Evolutionary conservation across 2,888 invertebrate genomes (phyloP).

Genomic region (Acanthopleura granulata): DNA sequence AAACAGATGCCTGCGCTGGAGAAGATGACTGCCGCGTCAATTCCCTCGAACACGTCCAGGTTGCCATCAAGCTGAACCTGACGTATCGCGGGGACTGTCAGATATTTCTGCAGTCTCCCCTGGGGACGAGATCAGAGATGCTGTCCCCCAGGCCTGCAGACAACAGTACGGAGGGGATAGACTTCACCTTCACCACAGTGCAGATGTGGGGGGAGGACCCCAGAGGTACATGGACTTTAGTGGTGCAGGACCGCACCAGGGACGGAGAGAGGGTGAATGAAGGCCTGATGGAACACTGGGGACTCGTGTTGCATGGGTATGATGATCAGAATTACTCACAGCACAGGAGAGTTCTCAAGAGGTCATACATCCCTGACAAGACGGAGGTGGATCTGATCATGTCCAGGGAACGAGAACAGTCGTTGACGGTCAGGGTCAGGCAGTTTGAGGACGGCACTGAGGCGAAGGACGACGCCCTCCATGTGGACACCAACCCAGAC

Average conservation of each 20-base stretch:
- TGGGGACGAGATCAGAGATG: conserved; percentile 57
- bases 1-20: conserved; percentile 41
- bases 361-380: conserved; percentile 30
- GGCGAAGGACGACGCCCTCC: not conserved
- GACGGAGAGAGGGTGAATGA: conserved; percentile 12
- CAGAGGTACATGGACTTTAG: conserved; percentile 57
- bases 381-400: conserved; percentile 33
- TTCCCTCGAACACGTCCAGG: conserved; percentile 62
- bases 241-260: conserved; percentile 45
- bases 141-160: conserved; percentile 53
- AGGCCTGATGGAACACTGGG: conserved; percentile 30
- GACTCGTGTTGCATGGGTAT: conserved; percentile 29
- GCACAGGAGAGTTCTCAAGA: not conserved
- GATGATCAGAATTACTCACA: conserved; percentile 21
- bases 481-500: not conserved
- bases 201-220: conserved; percentile 65
- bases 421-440: conserved; percentile 27
- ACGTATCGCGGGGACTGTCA: conserved; percentile 56
- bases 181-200: conserved; percentile 65
- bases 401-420: conserved; percentile 34
- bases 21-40: conserved; percentile 37
- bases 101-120: conserved; percentile 58
- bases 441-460: not conserved
- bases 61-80: conserved; percentile 46
- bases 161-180: conserved; percentile 41